Evolutionary conservation across 2,113 vertebrate genomes (phyloP).

Genomic region (Edolisoma coerulescens): DNA sequence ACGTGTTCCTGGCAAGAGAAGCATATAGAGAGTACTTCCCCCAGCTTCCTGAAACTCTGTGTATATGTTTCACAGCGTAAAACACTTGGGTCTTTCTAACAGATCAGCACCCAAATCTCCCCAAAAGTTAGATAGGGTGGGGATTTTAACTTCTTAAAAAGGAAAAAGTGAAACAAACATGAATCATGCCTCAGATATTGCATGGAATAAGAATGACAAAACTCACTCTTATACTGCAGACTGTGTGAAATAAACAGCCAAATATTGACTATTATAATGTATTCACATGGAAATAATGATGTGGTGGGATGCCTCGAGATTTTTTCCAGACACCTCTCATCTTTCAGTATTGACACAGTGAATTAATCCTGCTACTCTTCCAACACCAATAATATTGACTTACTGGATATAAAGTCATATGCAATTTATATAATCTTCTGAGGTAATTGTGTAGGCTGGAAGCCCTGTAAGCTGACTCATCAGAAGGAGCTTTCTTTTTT

Average conservation of each 20-base stretch:
- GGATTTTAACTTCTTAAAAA: not conserved
- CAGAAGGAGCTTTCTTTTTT: not conserved
- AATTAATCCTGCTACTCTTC: not conserved
- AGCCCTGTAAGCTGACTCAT: not conserved
- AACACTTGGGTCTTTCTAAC: not conserved
- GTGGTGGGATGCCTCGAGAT: rapidly evolving
- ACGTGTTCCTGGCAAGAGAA: not conserved
- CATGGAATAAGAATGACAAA: not conserved
- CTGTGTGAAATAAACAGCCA: not conserved
- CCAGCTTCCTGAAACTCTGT: not conserved
- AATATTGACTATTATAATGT: not conserved
- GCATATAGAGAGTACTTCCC: rapidly evolving
- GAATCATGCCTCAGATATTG: not conserved
- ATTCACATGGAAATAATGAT: not conserved
- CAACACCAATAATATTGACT: not conserved
- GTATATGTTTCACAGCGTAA: not conserved
- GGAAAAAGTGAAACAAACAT: not conserved
- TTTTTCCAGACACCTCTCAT: not conserved
- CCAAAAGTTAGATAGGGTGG: not conserved
- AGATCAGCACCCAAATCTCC: not conserved
- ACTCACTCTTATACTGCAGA: rapidly evolving
- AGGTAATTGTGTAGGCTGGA: not conserved
- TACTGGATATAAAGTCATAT: not conserved
- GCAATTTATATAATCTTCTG: not conserved
- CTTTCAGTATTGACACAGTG: not conserved